Evolutionary conservation across 2,797 vertebrate species (phyloP), one percentile per base, ranked within the genome.

Genomic region (Leptoclinus maculatus): DNA sequence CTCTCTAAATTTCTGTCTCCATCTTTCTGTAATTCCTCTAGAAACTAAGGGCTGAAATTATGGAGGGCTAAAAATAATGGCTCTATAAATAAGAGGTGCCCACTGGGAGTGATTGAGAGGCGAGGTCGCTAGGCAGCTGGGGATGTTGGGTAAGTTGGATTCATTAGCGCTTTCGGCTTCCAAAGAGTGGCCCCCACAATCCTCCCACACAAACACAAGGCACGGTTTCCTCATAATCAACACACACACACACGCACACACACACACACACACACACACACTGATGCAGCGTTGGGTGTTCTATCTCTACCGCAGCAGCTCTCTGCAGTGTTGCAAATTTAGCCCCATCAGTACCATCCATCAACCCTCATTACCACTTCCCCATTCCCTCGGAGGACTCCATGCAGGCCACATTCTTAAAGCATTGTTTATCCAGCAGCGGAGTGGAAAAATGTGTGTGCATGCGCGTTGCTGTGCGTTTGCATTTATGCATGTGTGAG

Each of bases 11-110:
- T 71, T 76, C 62, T 27, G 13, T 71, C 76, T 80, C 54, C 36
- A 21, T 67, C 73, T 49, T 69, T 78, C 78, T 64, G 73, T 80
- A 91, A 89, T 87, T 91, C 87, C 85, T 89, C 87, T 84, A 79
- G 74, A 91, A 71, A 80, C 62, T 66, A 66, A 76, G 74, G 58
- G 79, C 74, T 88, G 88, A 91, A 94, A 93, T 92, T 84, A 92
- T 86, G 86, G 83, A 82, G 75, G 76, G 82, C 92, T 93, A 93
- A 93, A 94, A 93, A 95, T 94, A 95, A 91, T 88, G 83, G 70
- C 82, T 86, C 91, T 92, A 93, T 91, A 93, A 94, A 93, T 93
- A 93, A 89, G 84, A 83, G 83, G 84, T 82, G 85, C 91, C 93
- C 82, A 85, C 87, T 89, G 91, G 88, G 90, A 92, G 85, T 93